A percentile compares a stretch with the other conserved stretches of the same genome.
Evolutionary conservation across 2,113 vertebrate genomes (phyloP).

Genomic region (Phrynosoma blainvillii): DNA sequence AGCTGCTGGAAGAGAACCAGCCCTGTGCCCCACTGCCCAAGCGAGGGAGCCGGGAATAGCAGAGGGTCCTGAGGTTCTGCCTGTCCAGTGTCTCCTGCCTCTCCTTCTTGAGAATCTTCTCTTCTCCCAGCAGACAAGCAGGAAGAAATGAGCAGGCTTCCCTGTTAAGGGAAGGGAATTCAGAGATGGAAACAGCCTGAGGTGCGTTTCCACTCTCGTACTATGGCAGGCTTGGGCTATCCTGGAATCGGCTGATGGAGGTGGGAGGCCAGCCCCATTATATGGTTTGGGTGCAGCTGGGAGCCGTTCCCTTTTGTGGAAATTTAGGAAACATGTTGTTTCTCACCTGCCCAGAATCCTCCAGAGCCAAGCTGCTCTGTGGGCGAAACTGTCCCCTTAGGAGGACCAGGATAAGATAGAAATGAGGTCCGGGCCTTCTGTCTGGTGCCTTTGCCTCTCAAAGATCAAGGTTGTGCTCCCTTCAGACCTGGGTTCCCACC

Average conservation of each 20-base stretch:
- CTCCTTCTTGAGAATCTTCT: too few relatives aligned
- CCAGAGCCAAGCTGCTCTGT: not conserved
- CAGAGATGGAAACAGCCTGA: too few relatives aligned
- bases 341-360: not conserved
- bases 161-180: too few relatives aligned
- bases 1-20: constrained; percentile 39
- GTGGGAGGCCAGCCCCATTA: rapidly evolving
- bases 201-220: too few relatives aligned
- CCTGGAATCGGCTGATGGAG: too few relatives aligned
- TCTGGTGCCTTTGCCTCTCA: not conserved
- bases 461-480: constrained; percentile 21
- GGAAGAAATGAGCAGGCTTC: not conserved
- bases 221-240: too few relatives aligned
- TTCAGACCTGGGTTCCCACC: not conserved
- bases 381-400: constrained; percentile 30
- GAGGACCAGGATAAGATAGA: not conserved
- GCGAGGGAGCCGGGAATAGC: not conserved
- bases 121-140: not conserved
- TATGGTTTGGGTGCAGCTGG: rapidly evolving
- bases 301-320: not conserved
- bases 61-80: too few relatives aligned
- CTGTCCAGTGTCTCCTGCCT: not conserved
- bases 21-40: too few relatives aligned
- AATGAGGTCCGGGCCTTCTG: not conserved
- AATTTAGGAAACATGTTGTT: not conserved